Evolutionary conservation across 2,888 invertebrate genomes (phyloP).

Genomic region (Pollenia amentaria): DNA sequence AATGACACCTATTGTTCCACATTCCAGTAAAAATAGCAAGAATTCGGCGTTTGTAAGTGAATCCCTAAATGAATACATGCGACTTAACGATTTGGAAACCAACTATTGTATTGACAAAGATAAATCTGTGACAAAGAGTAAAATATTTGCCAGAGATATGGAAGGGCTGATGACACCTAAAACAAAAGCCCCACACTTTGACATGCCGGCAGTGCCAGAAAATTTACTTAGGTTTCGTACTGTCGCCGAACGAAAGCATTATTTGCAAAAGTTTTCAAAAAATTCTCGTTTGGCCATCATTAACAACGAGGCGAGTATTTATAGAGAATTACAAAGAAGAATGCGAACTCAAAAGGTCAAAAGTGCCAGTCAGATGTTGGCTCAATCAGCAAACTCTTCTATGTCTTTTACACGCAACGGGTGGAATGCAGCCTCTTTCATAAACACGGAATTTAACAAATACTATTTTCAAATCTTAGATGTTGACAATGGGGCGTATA

Average conservation of each 20-base stretch:
- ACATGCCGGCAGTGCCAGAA: slow-evolving; percentile 82
- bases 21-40: slow-evolving; percentile 75
- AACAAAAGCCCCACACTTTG: slow-evolving; percentile 81
- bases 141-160: slow-evolving; percentile 74
- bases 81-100: slow-evolving; percentile 84
- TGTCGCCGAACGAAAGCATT: slow-evolving; percentile 85
- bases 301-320: slow-evolving; percentile 84
- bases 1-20: slow-evolving; percentile 82
- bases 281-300: slow-evolving; percentile 83
- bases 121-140: slow-evolving; percentile 52
- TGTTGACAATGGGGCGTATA: slow-evolving; percentile 78
- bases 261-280: slow-evolving; percentile 82
- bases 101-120: slow-evolving; percentile 66
- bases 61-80: slow-evolving; percentile 85
- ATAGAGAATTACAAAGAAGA: slow-evolving; percentile 82
- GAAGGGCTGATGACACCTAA: slow-evolving; percentile 82
- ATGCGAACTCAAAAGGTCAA: slow-evolving; percentile 80
- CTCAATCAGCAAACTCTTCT: slow-evolving; percentile 77
- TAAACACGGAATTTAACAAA: slow-evolving; percentile 81
- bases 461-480: slow-evolving; percentile 83
- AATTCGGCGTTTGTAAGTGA: slow-evolving; percentile 85
- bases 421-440: slow-evolving; percentile 83
- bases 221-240: slow-evolving; percentile 85
- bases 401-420: slow-evolving; percentile 83
- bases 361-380: slow-evolving; percentile 78